Percentiles rank a stretch among this genome's conserved stretches.
phyloP scores from a whole-genome alignment of 2,113 vertebrate species.

The Glareola pratincola region DNA sequence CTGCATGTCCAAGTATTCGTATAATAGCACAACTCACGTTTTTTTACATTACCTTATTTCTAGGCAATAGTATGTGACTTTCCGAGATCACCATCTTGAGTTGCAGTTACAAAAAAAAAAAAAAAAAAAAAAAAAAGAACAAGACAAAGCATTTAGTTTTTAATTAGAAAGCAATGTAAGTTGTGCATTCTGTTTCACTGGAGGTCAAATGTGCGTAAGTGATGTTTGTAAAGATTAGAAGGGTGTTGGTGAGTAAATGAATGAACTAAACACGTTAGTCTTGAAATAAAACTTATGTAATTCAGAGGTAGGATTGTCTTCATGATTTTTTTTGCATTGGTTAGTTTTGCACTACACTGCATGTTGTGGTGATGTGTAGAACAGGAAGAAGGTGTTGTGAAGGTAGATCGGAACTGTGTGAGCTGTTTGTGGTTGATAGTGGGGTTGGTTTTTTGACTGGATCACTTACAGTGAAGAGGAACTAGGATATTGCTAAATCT shows the following conservation, averaged over 20 bases:
- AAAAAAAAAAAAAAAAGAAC: not conserved
- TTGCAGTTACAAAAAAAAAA: not conserved
- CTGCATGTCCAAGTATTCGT: not conserved
- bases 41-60: not conserved
- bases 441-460: accelerated
- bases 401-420: not conserved
- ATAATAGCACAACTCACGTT: not conserved
- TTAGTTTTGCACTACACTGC: not conserved
- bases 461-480: not conserved
- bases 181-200: not conserved
- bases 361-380: not conserved
- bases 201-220: not conserved
- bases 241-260: not conserved
- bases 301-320: not conserved
- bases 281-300: not conserved
- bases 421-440: not conserved
- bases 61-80: not conserved
- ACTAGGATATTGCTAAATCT: not conserved
- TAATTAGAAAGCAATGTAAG: not conserved
- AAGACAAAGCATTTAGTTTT: not conserved
- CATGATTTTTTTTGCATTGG: not conserved
- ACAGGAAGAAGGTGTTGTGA: not conserved
- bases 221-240: not conserved
- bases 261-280: not conserved
- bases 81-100: not conserved